These are phyloP conservation scores for Ips nitidus DNA, from an alignment of 1,140 invertebrate genomes.

Conservation along the genomic window DNA sequence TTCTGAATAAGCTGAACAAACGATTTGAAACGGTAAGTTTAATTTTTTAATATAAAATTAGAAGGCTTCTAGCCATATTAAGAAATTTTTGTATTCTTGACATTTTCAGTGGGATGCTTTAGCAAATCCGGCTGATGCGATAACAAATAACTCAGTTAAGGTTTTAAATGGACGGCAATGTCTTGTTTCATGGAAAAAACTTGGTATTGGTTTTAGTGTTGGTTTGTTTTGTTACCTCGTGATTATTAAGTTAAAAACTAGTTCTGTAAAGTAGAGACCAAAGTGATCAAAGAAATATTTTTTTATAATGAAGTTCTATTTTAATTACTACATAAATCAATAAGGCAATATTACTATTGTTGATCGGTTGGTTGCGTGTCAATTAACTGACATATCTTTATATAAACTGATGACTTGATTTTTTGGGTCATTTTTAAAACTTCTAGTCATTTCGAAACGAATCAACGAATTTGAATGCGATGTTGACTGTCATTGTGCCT, in stretches of 20 bases:
- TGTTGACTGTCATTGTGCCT: too few relatives aligned
- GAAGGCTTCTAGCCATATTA: not conserved
- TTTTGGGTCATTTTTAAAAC: too few relatives aligned
- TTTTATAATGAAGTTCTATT: too few relatives aligned
- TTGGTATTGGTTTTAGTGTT: slow-evolving; percentile 19
- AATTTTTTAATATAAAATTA: not conserved
- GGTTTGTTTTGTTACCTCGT: slow-evolving; percentile 12
- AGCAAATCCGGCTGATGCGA: slow-evolving; percentile 38
- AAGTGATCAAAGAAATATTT: too few relatives aligned
- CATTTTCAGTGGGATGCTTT: slow-evolving; percentile 40
- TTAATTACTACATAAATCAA: too few relatives aligned
- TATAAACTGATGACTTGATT: too few relatives aligned
- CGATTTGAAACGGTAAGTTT: slow-evolving; percentile 29
- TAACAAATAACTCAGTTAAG: slow-evolving; percentile 38
- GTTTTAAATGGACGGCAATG: not conserved
- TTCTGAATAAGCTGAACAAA: slow-evolving; percentile 16
- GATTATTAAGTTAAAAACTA: slow-evolving; percentile 14
- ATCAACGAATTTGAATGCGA: too few relatives aligned
- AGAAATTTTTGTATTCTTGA: not conserved
- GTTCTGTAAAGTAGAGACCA: not conserved
- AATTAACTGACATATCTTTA: too few relatives aligned
- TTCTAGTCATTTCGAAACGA: too few relatives aligned
- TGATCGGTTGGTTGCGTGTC: too few relatives aligned
- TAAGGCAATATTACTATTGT: too few relatives aligned
- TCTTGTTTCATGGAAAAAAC: slow-evolving; percentile 35